These are phyloP conservation scores for Doris montereyensis DNA, from an alignment of 2,888 invertebrate genomes.

Conservation along the genomic window DNA sequence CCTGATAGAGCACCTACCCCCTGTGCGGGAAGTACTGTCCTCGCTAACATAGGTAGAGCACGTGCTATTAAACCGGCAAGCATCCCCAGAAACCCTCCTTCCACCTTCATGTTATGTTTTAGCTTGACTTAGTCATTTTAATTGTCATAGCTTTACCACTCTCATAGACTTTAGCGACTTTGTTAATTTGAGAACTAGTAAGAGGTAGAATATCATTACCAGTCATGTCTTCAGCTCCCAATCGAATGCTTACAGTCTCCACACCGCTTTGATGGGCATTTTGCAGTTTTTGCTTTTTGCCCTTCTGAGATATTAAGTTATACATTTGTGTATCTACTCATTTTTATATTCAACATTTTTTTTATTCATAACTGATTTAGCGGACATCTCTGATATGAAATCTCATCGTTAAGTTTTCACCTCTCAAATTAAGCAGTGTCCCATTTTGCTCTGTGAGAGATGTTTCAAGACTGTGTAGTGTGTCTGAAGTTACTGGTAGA, in stretches of 20 bases:
- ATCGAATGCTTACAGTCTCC: constrained; percentile 25
- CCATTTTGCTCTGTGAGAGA: constrained; percentile 42
- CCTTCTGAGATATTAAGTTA: background rate
- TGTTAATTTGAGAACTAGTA: constrained; percentile 40
- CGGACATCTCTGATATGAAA: constrained; percentile 46
- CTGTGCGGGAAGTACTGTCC: constrained; percentile 35
- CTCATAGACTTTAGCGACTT: constrained; percentile 34
- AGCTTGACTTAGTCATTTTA: constrained; percentile 39
- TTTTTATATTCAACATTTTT: too few relatives aligned
- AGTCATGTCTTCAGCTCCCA: constrained; percentile 32
- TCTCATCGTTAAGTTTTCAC: constrained; percentile 39
- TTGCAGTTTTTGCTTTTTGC: constrained; percentile 20
- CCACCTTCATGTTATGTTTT: constrained; percentile 39
- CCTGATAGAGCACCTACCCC: constrained; percentile 43
- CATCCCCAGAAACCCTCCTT: constrained; percentile 42
- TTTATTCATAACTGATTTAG: too few relatives aligned
- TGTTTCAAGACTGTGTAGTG: constrained; percentile 23
- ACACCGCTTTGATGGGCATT: constrained; percentile 8
- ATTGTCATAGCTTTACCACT: constrained; percentile 39
- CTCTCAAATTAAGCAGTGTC: constrained; percentile 31
- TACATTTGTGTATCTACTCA: constrained; percentile 30
- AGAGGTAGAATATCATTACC: constrained; percentile 36
- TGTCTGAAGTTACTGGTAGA: constrained; percentile 37
- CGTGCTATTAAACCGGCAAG: constrained; percentile 33
- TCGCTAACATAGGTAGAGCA: constrained; percentile 36